A percentile compares a stretch with the other conserved stretches of the same genome.
Evolutionary conservation across 2,797 vertebrate genomes (phyloP).

Genomic region (Premnoplex brunnescens): DNA sequence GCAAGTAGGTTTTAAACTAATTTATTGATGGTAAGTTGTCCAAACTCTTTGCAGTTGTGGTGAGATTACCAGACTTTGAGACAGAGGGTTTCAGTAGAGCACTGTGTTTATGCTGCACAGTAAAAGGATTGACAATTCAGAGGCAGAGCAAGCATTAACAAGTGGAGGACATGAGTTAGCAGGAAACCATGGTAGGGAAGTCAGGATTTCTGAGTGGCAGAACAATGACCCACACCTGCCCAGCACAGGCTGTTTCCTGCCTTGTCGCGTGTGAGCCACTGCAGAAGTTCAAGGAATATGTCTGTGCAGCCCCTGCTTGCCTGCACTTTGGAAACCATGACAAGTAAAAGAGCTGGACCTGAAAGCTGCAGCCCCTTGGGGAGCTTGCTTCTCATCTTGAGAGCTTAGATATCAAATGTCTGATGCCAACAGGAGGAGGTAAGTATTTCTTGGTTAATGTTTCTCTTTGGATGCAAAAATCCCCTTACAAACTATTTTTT

Average conservation of each 20-base stretch:
- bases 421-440: background rate
- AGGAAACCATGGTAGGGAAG: background rate
- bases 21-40: background rate
- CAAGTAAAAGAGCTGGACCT: background rate
- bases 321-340: background rate
- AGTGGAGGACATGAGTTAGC: background rate
- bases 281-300: background rate
- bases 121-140: background rate
- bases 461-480: background rate
- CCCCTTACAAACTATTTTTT: background rate
- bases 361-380: background rate
- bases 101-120: background rate
- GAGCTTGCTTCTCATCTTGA: background rate
- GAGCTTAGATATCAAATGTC: background rate
- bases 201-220: background rate
- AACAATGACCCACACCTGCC: background rate
- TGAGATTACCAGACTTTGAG: background rate
- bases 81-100: background rate
- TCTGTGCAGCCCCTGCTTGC: background rate
- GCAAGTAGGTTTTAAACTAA: background rate
- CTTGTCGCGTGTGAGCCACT: background rate
- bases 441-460: background rate
- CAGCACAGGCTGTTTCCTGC: background rate
- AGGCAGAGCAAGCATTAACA: background rate
- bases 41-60: background rate